Evolutionary conservation across 1,140 invertebrate species (phyloP), one percentile per base, ranked within the genome.

Genomic region (Drosophila melanica): DNA sequence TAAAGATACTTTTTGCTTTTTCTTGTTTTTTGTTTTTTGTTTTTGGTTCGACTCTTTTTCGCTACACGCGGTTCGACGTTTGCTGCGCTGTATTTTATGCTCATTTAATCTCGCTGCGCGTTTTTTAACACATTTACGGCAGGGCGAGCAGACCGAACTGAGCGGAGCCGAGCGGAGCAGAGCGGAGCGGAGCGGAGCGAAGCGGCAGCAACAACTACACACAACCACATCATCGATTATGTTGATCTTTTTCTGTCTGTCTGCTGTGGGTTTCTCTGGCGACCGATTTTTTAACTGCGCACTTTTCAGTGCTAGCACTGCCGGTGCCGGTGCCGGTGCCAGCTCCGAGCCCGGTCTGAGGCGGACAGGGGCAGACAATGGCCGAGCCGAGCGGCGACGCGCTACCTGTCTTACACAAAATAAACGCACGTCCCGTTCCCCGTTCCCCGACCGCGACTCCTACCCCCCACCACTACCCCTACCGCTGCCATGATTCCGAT

Each of bases 321-420:
- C 23, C 23, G 63, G 44, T 50, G 27, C 27, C 27, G 63, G 44
- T 27, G 23, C 23, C 23, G 63, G 44, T 50, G 33, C 54, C 54
- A 39, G 30, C 27, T 30, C 30, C 9, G 10, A 4, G 18, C 20
- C 27, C 37, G 35, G 18, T 14, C 9, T 18, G 55, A 44, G 55
- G 18, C 33, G 37, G 47, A 35, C 42, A 11, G 42, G 1, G 37
- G 23, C 57, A 71, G 69, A 82, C 78, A 81, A 81, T 79, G 77
- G 79, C 65, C 53, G 57, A 75, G 62, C 58, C 68, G 57, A 80
- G 57, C 60, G 62, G 64, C 74, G 71, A 79, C 78, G 81, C 54
- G 82, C 82, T 86, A 86, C 82, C 82, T 86, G 82, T 86, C 82
- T 86, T 86, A 86, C 82, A 86, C 82, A 86, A 86, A 87, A 86